Conservation (phyloP, 2,888 invertebrate species). For the Caenorhabditis imperialis region DNA sequence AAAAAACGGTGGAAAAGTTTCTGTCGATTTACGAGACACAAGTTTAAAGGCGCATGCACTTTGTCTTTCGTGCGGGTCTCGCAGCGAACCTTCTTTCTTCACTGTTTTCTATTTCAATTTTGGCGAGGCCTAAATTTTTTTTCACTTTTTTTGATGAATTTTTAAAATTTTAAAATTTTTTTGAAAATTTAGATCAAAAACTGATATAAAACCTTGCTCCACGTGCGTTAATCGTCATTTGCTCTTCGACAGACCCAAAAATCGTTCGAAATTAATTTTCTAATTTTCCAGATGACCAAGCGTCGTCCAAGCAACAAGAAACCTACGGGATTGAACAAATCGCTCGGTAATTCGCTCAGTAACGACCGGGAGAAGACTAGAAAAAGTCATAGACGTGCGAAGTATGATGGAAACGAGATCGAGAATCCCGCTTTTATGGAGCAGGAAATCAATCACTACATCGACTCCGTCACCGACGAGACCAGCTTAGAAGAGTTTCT, state of each 20-base stretch:
- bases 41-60: constrained; percentile 50
- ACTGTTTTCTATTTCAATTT: constrained; percentile 17
- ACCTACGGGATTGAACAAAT: constrained; percentile 73
- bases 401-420: constrained; percentile 67
- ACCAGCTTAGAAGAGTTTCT: constrained; percentile 89
- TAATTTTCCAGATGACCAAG: constrained; percentile 70
- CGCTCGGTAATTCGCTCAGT: constrained; percentile 72
- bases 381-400: constrained; percentile 59
- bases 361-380: constrained; percentile 65
- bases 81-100: constrained; percentile 24
- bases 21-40: constrained; percentile 22
- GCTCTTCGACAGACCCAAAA: background rate
- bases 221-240: background rate
- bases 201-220: background rate
- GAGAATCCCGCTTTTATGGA: constrained; percentile 71
- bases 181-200: constrained; percentile 6
- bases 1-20: background rate
- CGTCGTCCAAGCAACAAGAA: constrained; percentile 70
- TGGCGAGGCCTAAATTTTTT: constrained; percentile 55
- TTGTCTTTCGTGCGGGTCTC: constrained; percentile 36
- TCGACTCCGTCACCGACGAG: constrained; percentile 76
- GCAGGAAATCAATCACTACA: constrained; percentile 63
- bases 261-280: constrained; percentile 1
- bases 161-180: constrained; percentile 15
- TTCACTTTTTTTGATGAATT: constrained; percentile 27